phyloP scores from a whole-genome alignment of 2,888 invertebrate species.

The Holacanthella duospinosa region DNA sequence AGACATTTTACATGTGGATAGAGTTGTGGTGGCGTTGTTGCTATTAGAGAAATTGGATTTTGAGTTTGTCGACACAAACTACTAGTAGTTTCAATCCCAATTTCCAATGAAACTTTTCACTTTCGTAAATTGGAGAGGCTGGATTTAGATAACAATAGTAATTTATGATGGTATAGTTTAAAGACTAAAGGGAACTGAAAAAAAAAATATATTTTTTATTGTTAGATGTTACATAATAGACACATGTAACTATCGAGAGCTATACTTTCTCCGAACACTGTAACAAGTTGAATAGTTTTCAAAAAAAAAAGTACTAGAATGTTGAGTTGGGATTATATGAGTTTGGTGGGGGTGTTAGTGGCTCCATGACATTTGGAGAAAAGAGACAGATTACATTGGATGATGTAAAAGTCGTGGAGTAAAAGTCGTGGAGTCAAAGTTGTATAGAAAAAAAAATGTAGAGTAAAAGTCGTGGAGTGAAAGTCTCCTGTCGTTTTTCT shows the following conservation, averaged over 20 bases:
- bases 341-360: background rate
- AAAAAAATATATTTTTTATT: background rate
- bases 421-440: too few relatives aligned
- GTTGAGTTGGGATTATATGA: background rate
- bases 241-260: too few relatives aligned
- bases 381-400: too few relatives aligned
- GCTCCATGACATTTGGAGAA: background rate
- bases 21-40: too few relatives aligned
- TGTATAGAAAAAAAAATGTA: background rate
- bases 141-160: background rate
- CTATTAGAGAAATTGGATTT: too few relatives aligned
- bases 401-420: too few relatives aligned
- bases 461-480: background rate
- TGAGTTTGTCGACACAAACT: too few relatives aligned
- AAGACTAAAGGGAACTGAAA: background rate
- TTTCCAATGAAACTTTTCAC: conserved; percentile 2
- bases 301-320: background rate
- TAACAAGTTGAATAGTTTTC: background rate
- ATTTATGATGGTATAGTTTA: background rate
- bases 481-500: too few relatives aligned
- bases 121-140: background rate
- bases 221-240: background rate
- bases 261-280: background rate
- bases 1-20: too few relatives aligned
- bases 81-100: too few relatives aligned